These are phyloP conservation scores for Drosophila aff. DNA, from an alignment of 1,140 invertebrate genomes.

Conservation along the genomic window DNA sequence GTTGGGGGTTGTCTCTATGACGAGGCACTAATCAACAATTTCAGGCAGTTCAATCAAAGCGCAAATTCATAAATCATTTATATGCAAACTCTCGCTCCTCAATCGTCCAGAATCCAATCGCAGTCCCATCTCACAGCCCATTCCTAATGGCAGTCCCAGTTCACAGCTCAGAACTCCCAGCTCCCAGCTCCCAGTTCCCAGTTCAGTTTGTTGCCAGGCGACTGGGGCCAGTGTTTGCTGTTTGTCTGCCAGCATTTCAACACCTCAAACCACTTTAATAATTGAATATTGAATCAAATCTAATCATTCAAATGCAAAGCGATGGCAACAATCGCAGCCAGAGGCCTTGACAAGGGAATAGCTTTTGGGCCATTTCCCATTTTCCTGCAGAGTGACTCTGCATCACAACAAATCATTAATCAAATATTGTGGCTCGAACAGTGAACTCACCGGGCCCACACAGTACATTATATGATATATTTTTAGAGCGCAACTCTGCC, in stretches of 20 bases:
- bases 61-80: constrained; percentile 82
- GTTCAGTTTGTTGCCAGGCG: constrained; percentile 19
- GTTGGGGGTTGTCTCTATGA: constrained; percentile 57
- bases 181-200: constrained; percentile 15
- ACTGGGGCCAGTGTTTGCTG: constrained; percentile 16
- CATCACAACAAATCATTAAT: constrained; percentile 71
- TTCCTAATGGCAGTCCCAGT: constrained; percentile 6
- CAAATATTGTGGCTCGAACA: constrained; percentile 62
- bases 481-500: constrained; percentile 59
- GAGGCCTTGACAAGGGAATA: constrained; percentile 55
- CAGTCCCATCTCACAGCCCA: constrained; percentile 14
- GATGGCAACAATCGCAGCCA: constrained; percentile 42
- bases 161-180: neutral
- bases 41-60: constrained; percentile 77
- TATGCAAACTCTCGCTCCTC: constrained; percentile 62
- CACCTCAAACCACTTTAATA: constrained; percentile 82
- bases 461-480: constrained; percentile 46
- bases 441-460: constrained; percentile 47
- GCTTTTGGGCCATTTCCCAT: constrained; percentile 22
- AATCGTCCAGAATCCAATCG: constrained; percentile 12
- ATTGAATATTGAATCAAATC: constrained; percentile 83
- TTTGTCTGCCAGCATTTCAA: constrained; percentile 73
- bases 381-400: constrained; percentile 24
- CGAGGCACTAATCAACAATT: constrained; percentile 79
- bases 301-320: constrained; percentile 82